Base-by-base conservation (phyloP, 2,113 vertebrate species). In the Halcyon malimbica region DNA sequence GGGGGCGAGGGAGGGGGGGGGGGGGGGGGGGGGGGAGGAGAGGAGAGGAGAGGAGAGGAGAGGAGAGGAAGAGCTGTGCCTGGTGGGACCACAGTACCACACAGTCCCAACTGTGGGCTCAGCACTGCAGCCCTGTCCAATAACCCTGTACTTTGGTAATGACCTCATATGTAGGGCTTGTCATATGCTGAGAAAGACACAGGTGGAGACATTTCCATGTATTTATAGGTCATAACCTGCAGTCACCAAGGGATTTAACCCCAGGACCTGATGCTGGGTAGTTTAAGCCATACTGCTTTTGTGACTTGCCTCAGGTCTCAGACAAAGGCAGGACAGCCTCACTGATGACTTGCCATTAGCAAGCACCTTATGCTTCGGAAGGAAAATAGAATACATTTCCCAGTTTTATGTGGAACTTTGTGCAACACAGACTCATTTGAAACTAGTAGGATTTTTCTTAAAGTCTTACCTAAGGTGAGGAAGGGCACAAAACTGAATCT, bases 231-330 rank as follows among this genome's bases (percentile, higher is more conserved):
- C 60, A 63, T 23, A 67, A 62, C 13, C 28, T 57, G 24, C 53
- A 59, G 37, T 26, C 16, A 39, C 26, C 24, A 24, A 21, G 28
- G 7, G 11, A 77, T 39, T 76, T 76, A 24, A 24, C 11, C 17
- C 41, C n/a, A 42, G 33, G 21, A 56, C 16, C 21, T 42, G 18
- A 46, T 31, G 5, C 8, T 37, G 9, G 37, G 37, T 19, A 73
- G 23, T 57, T 59, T 42, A 39, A 76, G n/a, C 31, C 0, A 0
- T 29, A 18, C 29, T 83, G 26, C 28, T 84, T 69, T 73, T n/a
- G 53, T 14, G 9, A 46, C 13, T 76, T 77, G 5, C 15, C 75
- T 83, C 50, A n/a, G 18, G n/a, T 51, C 4, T 16, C 60, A 82
- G n/a, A 12, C 28, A 20, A 54, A 50, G 63, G 31, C 19, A 69